phyloP scores from a whole-genome alignment of 2,888 invertebrate species.

The Cynaeus angustus region DNA sequence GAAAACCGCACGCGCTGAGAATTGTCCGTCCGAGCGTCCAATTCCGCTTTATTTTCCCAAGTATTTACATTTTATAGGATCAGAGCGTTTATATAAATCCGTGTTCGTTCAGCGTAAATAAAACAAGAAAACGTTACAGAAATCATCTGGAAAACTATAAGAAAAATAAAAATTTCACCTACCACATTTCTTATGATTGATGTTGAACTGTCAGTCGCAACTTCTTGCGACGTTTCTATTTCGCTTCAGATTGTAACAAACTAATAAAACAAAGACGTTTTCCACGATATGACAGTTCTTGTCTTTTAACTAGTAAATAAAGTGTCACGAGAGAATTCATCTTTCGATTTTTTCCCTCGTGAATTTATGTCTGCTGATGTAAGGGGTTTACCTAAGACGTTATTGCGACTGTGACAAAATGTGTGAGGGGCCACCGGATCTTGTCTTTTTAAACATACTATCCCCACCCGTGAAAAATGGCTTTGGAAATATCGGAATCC shows the following conservation, averaged over 20 bases:
- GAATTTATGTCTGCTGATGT: slow-evolving; percentile 19
- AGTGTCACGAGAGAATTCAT: not conserved
- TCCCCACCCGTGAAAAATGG: slow-evolving; percentile 7
- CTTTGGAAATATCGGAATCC: slow-evolving; percentile 19
- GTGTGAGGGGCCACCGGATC: not conserved
- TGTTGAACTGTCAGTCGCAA: slow-evolving; percentile 14
- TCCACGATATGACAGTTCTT: not conserved
- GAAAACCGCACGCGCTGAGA: slow-evolving; percentile 7
- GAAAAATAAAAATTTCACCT: slow-evolving; percentile 3
- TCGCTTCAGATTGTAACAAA: not conserved
- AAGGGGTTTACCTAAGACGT: slow-evolving; percentile 8
- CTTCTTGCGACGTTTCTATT: not conserved
- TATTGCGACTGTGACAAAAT: slow-evolving; percentile 18
- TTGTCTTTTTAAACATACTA: slow-evolving; percentile 11
- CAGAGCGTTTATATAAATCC: slow-evolving; percentile 14
- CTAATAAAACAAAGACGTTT: not conserved
- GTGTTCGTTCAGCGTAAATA: not conserved
- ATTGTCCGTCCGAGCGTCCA: slow-evolving; percentile 18
- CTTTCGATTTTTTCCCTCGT: slow-evolving; percentile 1
- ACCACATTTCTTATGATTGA: slow-evolving; percentile 6
- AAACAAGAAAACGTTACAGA: slow-evolving; percentile 7
- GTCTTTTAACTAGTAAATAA: slow-evolving; percentile 9
- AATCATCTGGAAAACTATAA: not conserved
- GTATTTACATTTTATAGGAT: slow-evolving; percentile 13
- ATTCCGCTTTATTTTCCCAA: slow-evolving; percentile 6